phyloP scores from a whole-genome alignment of 2,113 vertebrate species.

The Coreoperca whiteheadi region DNA sequence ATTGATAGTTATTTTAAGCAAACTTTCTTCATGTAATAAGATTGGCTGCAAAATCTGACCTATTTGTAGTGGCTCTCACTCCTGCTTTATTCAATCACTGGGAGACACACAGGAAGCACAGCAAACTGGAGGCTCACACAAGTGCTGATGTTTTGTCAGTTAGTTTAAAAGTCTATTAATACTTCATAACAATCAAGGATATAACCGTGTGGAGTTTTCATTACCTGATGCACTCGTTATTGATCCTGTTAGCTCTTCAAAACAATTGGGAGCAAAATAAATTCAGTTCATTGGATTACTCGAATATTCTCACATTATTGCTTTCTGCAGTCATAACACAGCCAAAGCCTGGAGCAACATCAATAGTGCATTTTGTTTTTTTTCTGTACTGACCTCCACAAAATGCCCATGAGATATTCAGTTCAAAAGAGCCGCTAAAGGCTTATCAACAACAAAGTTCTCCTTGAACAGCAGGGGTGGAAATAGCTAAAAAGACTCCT shows the following conservation, averaged over 20 bases:
- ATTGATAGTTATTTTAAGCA: neutral
- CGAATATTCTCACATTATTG: conserved; percentile 27
- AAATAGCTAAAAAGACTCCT: conserved; percentile 34
- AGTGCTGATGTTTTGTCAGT: conserved; percentile 7
- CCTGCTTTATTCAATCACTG: neutral
- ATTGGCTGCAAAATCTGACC: neutral
- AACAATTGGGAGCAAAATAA: conserved; percentile 25
- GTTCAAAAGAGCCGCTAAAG: conserved; percentile 46
- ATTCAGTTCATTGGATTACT: conserved; percentile 39
- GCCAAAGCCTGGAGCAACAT: conserved; percentile 25
- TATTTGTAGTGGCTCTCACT: neutral
- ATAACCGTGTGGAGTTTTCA: conserved; percentile 25
- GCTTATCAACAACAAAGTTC: conserved; percentile 43
- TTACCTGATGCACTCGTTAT: conserved; percentile 39
- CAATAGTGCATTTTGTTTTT: conserved; percentile 1
- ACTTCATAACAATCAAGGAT: conserved; percentile 28
- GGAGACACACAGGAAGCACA: neutral
- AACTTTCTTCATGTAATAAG: neutral
- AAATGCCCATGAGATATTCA: conserved; percentile 20
- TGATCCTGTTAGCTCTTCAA: conserved; percentile 34
- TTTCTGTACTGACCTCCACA: conserved; percentile 22
- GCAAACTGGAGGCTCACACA: neutral
- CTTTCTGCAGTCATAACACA: conserved; percentile 19
- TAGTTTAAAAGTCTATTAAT: conserved; percentile 40
- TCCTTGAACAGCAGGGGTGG: conserved; percentile 1